Conservation (phyloP, 2,797 vertebrate genomes). For the Sitta carolinensis region DNA sequence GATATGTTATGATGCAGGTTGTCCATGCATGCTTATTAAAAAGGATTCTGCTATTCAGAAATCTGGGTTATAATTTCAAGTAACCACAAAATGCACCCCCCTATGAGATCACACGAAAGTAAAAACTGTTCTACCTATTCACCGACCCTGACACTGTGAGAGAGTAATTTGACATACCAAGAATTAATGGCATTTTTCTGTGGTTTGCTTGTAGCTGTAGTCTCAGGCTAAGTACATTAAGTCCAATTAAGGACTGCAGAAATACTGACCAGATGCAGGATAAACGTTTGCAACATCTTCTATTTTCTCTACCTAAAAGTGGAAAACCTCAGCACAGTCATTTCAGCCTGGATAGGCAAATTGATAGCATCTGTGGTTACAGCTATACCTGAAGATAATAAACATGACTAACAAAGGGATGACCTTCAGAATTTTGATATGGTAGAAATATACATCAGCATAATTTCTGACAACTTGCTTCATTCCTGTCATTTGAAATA, state of each 20-base stretch:
- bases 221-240: neutral
- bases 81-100: neutral
- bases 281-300: neutral
- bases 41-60: neutral
- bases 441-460: neutral
- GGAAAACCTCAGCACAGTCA: neutral
- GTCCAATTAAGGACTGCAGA: neutral
- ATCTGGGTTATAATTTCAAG: neutral
- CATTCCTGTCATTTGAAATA: neutral
- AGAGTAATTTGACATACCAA: neutral
- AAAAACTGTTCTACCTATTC: neutral
- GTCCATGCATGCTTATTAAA: neutral
- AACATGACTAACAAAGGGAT: neutral
- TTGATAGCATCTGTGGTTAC: neutral
- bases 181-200: neutral
- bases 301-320: neutral
- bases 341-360: neutral
- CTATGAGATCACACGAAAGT: neutral
- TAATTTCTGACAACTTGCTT: neutral
- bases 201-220: neutral
- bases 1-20: neutral
- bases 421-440: neutral
- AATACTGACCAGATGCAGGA: neutral
- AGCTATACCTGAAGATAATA: neutral
- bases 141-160: neutral